These are phyloP conservation scores for Brachymystax lenok DNA, from an alignment of 2,797 vertebrate species.

Conservation along the genomic window DNA sequence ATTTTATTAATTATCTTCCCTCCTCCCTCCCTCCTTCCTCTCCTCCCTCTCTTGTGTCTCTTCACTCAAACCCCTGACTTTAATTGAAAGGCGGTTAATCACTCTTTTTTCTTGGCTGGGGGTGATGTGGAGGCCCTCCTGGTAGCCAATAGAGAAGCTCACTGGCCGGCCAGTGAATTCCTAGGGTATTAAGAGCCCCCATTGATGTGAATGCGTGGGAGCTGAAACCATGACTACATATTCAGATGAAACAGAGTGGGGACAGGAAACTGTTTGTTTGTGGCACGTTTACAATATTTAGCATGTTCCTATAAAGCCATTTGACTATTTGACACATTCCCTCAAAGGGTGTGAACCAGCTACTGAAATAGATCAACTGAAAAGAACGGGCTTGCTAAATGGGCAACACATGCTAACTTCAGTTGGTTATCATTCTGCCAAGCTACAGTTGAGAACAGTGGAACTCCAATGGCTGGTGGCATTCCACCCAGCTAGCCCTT, in stretches of 20 bases:
- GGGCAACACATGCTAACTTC: background rate
- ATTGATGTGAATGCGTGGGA: slow-evolving; percentile 48
- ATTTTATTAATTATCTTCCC: background rate
- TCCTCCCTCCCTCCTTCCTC: background rate
- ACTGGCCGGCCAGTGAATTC: slow-evolving; percentile 42
- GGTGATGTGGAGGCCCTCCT: background rate
- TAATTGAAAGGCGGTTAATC: slow-evolving; percentile 44
- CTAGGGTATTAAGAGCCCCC: slow-evolving; percentile 18
- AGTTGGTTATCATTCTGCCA: background rate
- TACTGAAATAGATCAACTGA: no score
- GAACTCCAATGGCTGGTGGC: no score
- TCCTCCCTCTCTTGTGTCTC: slow-evolving; percentile 1
- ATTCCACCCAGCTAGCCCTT: background rate
- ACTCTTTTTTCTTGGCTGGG: slow-evolving; percentile 20
- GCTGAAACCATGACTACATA: slow-evolving; percentile 50
- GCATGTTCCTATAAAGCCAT: no score
- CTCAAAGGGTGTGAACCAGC: no score
- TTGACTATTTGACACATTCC: no score
- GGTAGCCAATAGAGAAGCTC: slow-evolving; percentile 25
- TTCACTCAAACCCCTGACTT: slow-evolving; percentile 9
- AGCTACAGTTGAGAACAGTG: no score
- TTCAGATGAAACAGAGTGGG: no score
- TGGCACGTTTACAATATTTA: no score
- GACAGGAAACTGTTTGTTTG: no score
- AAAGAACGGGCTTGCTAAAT: background rate